A percentile compares a stretch with the other conserved stretches of the same genome.
phyloP scores from a whole-genome alignment of 2,888 invertebrate genomes.

The Cosmopolites sordidus region DNA sequence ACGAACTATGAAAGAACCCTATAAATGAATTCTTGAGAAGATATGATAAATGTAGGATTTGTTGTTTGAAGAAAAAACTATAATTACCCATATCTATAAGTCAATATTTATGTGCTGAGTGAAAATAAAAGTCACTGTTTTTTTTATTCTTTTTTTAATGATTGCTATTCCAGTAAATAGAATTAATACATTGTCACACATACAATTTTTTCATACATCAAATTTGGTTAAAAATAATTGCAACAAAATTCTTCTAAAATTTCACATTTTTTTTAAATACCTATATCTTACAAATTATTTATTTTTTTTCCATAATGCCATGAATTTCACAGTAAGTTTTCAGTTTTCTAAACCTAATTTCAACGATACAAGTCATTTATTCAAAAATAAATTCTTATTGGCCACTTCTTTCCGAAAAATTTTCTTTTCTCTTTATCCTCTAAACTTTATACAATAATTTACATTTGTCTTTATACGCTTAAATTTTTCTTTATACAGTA shows the following conservation, averaged over 20 bases:
- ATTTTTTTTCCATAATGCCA: constrained; percentile 38
- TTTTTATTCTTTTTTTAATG: constrained; percentile 36
- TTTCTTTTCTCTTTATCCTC: constrained; percentile 2
- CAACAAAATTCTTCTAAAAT: constrained; percentile 41
- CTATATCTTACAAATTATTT: constrained; percentile 41
- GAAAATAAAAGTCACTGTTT: neutral
- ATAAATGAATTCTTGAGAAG: too few species aligned
- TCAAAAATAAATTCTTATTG: constrained; percentile 14
- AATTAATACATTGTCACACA: constrained; percentile 45
- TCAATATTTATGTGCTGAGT: too few species aligned
- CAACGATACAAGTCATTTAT: constrained; percentile 6
- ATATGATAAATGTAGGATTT: too few species aligned
- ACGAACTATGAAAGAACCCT: too few species aligned
- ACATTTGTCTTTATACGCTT: constrained; percentile 9
- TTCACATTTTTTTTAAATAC: constrained; percentile 37
- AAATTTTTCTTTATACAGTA: constrained; percentile 13
- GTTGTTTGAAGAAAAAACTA: too few species aligned
- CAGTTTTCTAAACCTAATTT: constrained; percentile 33
- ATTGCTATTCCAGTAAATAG: constrained; percentile 46
- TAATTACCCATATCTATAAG: too few species aligned
- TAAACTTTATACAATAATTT: constrained; percentile 22
- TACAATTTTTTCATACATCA: constrained; percentile 44
- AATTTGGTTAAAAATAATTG: constrained; percentile 42
- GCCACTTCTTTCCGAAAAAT: constrained; percentile 1
- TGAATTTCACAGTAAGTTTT: constrained; percentile 40